Evolutionary conservation across 2,113 vertebrate genomes (phyloP).

Genomic region (Emydocephalus ijimae): DNA sequence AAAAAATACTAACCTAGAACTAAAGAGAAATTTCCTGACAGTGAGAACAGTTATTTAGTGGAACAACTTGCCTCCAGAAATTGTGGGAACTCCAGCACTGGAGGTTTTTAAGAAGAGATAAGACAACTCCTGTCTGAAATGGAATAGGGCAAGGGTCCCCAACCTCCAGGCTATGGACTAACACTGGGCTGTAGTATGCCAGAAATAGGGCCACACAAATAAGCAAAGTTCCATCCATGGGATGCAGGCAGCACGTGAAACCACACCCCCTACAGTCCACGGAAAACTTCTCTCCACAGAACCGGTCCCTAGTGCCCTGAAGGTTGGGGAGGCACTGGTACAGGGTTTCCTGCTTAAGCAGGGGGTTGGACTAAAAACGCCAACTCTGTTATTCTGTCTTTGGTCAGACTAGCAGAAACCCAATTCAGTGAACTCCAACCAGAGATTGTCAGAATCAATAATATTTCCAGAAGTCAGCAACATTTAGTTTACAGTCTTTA

Average conservation of each 20-base stretch:
- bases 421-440: neutral
- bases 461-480: conserved; percentile 10
- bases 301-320: too few relatives aligned
- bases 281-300: too few relatives aligned
- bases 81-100: neutral
- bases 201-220: too few relatives aligned
- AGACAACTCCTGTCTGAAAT: neutral
- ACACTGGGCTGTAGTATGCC: too few relatives aligned
- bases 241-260: too few relatives aligned
- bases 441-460: neutral
- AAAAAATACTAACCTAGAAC: neutral
- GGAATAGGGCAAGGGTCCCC: neutral
- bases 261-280: too few relatives aligned
- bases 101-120: neutral
- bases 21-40: neutral
- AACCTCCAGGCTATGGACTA: too few relatives aligned
- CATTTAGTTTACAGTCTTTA: neutral
- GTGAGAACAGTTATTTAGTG: neutral
- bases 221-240: too few relatives aligned
- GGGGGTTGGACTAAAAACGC: neutral
- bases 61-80: neutral
- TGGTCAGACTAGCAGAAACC: neutral
- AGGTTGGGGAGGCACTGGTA: too few relatives aligned
- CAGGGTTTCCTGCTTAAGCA: neutral
- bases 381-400: neutral